Conservation (phyloP, 2,888 invertebrate species). For the Dolomedes plantarius region DNA sequence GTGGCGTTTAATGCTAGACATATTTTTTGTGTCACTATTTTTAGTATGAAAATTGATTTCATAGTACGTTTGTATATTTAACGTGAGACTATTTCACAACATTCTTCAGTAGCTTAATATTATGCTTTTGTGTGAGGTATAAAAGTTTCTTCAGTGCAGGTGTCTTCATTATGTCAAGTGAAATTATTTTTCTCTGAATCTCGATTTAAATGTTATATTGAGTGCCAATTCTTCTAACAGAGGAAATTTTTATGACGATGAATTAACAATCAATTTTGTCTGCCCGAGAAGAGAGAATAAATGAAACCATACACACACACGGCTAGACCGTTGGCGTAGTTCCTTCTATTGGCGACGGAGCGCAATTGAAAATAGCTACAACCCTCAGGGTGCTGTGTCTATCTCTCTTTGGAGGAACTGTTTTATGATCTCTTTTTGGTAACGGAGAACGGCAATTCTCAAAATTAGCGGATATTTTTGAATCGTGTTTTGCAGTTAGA, state of each 20-base stretch:
- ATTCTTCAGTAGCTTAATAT: too few relatives aligned
- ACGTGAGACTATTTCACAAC: too few relatives aligned
- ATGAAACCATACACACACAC: not conserved
- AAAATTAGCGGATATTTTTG: not conserved
- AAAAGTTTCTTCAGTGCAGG: too few relatives aligned
- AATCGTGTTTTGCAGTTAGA: not conserved
- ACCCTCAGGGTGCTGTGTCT: conserved; percentile 35
- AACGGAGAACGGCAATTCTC: conserved; percentile 19
- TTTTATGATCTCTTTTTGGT: conserved; percentile 30
- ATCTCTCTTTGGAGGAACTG: conserved; percentile 20
- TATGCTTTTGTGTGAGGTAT: too few relatives aligned
- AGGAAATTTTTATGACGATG: not conserved
- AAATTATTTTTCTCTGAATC: too few relatives aligned
- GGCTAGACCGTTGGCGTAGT: not conserved
- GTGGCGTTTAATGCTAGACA: too few relatives aligned
- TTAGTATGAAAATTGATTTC: too few relatives aligned
- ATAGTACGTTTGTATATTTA: too few relatives aligned
- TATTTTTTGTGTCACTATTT: too few relatives aligned
- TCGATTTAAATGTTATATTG: too few relatives aligned
- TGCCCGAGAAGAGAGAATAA: not conserved
- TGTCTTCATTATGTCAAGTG: too few relatives aligned
- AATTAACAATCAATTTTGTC: not conserved
- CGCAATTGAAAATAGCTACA: conserved; percentile 40
- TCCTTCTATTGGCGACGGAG: conserved; percentile 37
- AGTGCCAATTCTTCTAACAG: too few relatives aligned